phyloP scores from a whole-genome alignment of 2,113 vertebrate genomes.

The Uria lomvia region DNA sequence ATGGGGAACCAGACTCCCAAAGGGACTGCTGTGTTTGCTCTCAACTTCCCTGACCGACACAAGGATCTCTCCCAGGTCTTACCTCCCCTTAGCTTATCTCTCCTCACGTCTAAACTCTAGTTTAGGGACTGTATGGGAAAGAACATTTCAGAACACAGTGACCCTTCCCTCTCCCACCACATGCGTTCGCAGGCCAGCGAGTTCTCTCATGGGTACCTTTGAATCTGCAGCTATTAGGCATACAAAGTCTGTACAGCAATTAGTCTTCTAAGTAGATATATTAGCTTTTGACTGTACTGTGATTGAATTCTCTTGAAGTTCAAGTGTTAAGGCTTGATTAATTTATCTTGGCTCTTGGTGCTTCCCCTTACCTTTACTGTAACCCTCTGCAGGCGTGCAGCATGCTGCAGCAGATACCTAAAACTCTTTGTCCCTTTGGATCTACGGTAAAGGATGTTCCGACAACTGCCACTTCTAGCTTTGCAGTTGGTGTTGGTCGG shows the following conservation, averaged over 20 bases:
- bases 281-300: background rate
- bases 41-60: background rate
- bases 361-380: background rate
- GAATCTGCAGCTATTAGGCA: background rate
- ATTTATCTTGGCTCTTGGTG: background rate
- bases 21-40: conserved; percentile 25
- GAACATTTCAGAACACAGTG: background rate
- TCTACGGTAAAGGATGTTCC: background rate
- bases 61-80: background rate
- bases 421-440: background rate
- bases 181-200: rapidly evolving
- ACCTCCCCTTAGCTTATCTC: conserved; percentile 4
- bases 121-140: background rate
- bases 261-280: background rate
- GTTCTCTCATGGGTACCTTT: background rate
- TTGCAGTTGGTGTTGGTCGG: background rate
- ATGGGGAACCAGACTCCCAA: background rate
- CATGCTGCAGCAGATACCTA: background rate
- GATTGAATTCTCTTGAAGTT: background rate
- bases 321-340: background rate
- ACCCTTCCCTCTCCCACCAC: background rate
- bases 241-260: background rate
- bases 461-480: background rate
- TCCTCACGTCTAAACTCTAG: background rate
- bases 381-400: background rate